A percentile compares a stretch with the other conserved stretches of the same genome.
Conservation (phyloP, 2,888 invertebrate genomes). For the Melolontha melolontha region DNA sequence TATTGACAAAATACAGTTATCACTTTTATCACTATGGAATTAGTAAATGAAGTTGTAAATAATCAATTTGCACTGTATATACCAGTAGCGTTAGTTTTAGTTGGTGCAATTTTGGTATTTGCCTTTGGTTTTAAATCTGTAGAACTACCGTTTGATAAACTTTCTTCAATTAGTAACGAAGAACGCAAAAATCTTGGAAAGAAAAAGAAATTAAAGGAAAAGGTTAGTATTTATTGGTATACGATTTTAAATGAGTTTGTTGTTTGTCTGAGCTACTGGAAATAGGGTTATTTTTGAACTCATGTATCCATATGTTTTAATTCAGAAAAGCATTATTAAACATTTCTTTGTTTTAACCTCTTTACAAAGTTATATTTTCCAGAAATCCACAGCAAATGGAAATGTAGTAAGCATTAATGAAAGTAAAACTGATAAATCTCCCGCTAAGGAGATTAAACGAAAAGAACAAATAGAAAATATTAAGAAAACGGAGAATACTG, state of each 20-base stretch:
- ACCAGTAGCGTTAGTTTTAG: slow-evolving; percentile 70
- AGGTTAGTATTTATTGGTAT: slow-evolving; percentile 66
- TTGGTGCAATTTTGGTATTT: slow-evolving; percentile 81
- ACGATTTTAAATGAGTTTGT: slow-evolving; percentile 3
- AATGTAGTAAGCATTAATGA: slow-evolving; percentile 69
- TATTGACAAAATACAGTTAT: slow-evolving; percentile 43
- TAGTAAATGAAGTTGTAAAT: slow-evolving; percentile 71
- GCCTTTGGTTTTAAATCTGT: slow-evolving; percentile 84
- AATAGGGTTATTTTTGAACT: neutral
- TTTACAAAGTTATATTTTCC: slow-evolving; percentile 45
- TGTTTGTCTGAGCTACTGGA: neutral
- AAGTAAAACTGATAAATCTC: slow-evolving; percentile 71
- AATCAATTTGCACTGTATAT: slow-evolving; percentile 70
- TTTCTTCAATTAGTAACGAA: slow-evolving; percentile 70
- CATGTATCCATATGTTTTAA: slow-evolving; percentile 26
- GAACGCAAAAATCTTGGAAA: slow-evolving; percentile 77
- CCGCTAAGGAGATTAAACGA: slow-evolving; percentile 64
- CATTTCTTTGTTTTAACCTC: slow-evolving; percentile 14
- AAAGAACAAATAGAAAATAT: slow-evolving; percentile 68
- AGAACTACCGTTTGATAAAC: slow-evolving; percentile 83
- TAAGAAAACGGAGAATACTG: slow-evolving; percentile 69
- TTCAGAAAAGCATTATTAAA: neutral
- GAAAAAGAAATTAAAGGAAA: slow-evolving; percentile 79
- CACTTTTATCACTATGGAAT: slow-evolving; percentile 68
- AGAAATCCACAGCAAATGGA: slow-evolving; percentile 76